Evolutionary conservation across 2,888 invertebrate species (phyloP).

Genomic region (Perizoma flavofasciatum): DNA sequence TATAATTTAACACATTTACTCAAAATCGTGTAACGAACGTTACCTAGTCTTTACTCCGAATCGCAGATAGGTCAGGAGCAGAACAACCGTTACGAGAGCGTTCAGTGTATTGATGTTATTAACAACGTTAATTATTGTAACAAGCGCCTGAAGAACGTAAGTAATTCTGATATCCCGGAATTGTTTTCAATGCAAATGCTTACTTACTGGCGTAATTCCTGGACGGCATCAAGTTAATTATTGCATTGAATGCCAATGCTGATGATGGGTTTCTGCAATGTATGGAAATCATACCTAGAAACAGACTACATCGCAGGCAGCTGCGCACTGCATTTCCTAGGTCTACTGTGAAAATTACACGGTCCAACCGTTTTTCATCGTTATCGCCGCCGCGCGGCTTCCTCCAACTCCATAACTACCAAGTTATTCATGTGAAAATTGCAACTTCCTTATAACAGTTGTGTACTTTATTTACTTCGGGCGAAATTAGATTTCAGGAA

Average conservation of each 20-base stretch:
- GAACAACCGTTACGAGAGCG: conserved; percentile 13
- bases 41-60: conserved; percentile 13
- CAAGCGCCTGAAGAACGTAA: conserved; percentile 18
- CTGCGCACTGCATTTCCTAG: conserved; percentile 24
- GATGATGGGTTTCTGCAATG: conserved; percentile 33
- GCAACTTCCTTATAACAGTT: conserved; percentile 11
- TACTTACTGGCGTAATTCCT: conserved; percentile 25
- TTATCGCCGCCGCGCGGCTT: conserved; percentile 19
- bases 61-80: conserved; percentile 10
- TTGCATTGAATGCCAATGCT: conserved; percentile 28
- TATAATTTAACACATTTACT: conserved; percentile 10
- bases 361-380: conserved; percentile 32
- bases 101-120: conserved; percentile 17
- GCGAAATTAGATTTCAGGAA: conserved; percentile 29
- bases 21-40: conserved; percentile 14
- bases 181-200: conserved; percentile 29
- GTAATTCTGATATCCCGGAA: conserved; percentile 27
- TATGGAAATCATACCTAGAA: conserved; percentile 38
- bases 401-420: conserved; percentile 20
- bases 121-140: conserved; percentile 18
- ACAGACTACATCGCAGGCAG: conserved; percentile 16
- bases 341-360: conserved; percentile 33
- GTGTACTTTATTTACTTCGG: conserved; percentile 9
- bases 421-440: conserved; percentile 17
- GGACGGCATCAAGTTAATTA: conserved; percentile 28